Evolutionary conservation across 2,797 vertebrate species (phyloP).

Genomic region (Lophotriccus pileatus): DNA sequence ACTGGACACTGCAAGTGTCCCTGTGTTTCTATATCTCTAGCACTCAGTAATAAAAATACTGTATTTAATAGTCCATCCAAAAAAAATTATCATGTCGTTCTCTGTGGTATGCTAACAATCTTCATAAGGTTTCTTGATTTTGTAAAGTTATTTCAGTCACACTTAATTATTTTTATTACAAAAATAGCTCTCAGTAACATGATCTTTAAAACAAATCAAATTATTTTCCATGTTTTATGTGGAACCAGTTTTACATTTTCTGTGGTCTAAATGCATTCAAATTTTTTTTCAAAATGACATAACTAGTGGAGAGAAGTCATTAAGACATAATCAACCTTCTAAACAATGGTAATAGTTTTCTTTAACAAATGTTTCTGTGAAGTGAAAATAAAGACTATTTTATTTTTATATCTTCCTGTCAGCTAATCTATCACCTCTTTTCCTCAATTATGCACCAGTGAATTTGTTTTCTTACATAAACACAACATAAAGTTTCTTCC

Average conservation of each 20-base stretch:
- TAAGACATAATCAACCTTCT: not conserved
- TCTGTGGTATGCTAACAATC: not conserved
- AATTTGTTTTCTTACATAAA: not conserved
- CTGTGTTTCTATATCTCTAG: not conserved
- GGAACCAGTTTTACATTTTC: conserved; percentile 27
- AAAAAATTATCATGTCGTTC: not conserved
- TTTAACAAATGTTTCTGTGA: not conserved
- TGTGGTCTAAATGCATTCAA: not conserved
- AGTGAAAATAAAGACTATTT: not conserved
- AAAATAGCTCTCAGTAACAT: not conserved
- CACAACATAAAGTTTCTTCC: not conserved
- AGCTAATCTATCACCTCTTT: conserved; percentile 22
- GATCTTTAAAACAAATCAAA: not conserved
- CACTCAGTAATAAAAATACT: not conserved
- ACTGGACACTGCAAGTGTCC: not conserved
- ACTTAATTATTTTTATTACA: not conserved
- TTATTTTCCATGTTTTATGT: not conserved
- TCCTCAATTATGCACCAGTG: not conserved
- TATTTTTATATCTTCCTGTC: conserved; percentile 14
- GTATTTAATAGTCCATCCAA: not conserved
- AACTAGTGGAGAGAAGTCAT: not conserved
- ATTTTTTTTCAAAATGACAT: not conserved
- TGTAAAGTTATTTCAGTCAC: not conserved
- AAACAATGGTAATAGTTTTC: not conserved
- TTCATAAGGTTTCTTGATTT: not conserved